These are phyloP conservation scores for Falco berigora DNA, from an alignment of 2,797 vertebrate species.

Conservation along the genomic window DNA sequence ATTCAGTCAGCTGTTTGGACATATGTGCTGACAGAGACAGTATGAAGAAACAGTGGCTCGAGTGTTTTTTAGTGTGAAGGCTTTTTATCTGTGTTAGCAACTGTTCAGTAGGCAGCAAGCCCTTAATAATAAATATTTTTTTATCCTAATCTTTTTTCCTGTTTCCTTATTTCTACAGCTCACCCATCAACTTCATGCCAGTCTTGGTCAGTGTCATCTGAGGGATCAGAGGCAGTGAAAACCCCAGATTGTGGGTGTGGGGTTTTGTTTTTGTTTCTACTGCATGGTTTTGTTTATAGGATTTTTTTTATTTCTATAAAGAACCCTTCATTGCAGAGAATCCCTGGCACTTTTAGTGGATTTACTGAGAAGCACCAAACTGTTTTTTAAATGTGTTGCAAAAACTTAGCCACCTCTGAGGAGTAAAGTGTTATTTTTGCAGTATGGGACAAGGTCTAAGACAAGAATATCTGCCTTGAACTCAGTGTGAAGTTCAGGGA, in stretches of 20 bases:
- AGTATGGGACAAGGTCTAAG: background rate
- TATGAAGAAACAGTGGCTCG: conserved; percentile 2
- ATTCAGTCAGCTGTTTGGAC: conserved; percentile 22
- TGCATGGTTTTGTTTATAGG: background rate
- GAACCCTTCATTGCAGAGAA: background rate
- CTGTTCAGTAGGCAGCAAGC: background rate
- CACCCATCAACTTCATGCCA: background rate
- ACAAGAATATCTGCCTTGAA: conserved; percentile 5
- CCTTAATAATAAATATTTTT: conserved; percentile 45
- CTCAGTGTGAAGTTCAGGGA: background rate
- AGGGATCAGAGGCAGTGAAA: background rate
- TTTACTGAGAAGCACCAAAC: background rate
- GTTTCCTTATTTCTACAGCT: conserved; percentile 29
- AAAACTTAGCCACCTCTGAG: background rate
- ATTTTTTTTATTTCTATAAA: background rate
- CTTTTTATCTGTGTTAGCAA: conserved; percentile 20
- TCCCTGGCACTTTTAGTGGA: background rate
- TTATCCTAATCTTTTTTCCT: conserved; percentile 21
- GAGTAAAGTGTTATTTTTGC: background rate
- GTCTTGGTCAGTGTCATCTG: background rate
- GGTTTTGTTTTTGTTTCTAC: background rate
- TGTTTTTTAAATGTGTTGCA: background rate
- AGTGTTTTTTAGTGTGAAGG: conserved; percentile 28
- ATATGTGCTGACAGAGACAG: background rate
- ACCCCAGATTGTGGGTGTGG: background rate